Evolutionary conservation across 2,113 vertebrate species (phyloP).

Genomic region (Notothenia coriiceps): DNA sequence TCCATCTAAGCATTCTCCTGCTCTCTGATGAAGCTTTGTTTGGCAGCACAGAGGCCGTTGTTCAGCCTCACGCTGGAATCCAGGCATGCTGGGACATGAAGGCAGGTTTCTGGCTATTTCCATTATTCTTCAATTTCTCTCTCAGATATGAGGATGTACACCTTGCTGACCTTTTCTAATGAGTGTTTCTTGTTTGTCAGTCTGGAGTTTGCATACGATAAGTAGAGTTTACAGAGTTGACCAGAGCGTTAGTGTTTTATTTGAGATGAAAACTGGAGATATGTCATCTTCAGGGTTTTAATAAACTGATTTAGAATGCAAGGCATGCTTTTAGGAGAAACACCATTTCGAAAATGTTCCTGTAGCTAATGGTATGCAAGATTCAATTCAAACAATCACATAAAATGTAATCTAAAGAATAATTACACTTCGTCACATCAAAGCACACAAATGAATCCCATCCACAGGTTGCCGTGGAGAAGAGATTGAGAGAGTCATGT

Average conservation of each 20-base stretch:
- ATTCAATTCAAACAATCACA: neutral
- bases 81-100: slow-evolving; percentile 68
- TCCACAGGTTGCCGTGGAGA: neutral
- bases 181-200: neutral
- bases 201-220: neutral
- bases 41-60: slow-evolving; percentile 57
- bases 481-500: neutral
- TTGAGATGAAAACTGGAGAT: neutral
- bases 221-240: neutral
- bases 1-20: slow-evolving; percentile 20
- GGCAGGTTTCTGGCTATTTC: slow-evolving; percentile 8
- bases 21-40: slow-evolving; percentile 62
- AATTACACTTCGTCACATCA: neutral
- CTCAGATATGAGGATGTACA: neutral
- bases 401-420: neutral
- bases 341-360: neutral
- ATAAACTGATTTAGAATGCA: neutral
- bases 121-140: neutral
- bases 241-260: neutral
- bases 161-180: neutral
- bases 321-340: neutral
- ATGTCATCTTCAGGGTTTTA: neutral
- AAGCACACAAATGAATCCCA: neutral
- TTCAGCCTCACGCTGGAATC: slow-evolving; percentile 62
- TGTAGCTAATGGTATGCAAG: neutral